Conservation (phyloP, 1,140 invertebrate species). For the Belonocnema kinseyi region DNA sequence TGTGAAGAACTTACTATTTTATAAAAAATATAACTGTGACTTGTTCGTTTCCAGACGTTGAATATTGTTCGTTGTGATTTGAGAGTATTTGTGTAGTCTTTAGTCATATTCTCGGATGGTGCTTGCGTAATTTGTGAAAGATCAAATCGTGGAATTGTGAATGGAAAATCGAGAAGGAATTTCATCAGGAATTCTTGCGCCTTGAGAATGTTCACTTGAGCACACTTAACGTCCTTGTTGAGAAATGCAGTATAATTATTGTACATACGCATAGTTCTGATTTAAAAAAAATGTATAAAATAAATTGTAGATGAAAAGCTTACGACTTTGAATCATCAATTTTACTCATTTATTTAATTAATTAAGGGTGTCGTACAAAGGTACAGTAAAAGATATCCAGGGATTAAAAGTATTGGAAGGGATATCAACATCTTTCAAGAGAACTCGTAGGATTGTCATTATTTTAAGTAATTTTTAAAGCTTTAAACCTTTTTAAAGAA, state of each 20-base stretch:
- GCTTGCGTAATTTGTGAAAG: constrained; percentile 18
- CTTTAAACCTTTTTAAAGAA: too few relatives aligned
- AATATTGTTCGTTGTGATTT: constrained; percentile 24
- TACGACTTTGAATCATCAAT: constrained; percentile 4
- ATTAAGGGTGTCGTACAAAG: too few relatives aligned
- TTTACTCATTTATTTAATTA: not conserved
- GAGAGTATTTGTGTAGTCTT: constrained; percentile 26
- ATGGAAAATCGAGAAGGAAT: not conserved
- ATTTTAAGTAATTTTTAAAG: too few relatives aligned
- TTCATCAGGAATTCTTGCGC: not conserved
- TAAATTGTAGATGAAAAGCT: constrained; percentile 19
- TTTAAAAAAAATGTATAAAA: constrained; percentile 19
- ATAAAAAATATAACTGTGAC: constrained; percentile 9
- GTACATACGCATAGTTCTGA: constrained; percentile 23
- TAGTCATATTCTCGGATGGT: constrained; percentile 4
- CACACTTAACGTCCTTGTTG: constrained; percentile 28
- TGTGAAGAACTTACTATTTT: not conserved
- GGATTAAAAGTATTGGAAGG: too few relatives aligned
- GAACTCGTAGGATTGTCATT: too few relatives aligned
- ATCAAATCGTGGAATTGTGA: not conserved
- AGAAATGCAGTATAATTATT: constrained; percentile 25
- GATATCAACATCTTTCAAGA: too few relatives aligned
- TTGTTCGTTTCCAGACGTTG: constrained; percentile 20
- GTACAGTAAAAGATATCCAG: too few relatives aligned
- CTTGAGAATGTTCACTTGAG: constrained; percentile 3